These are phyloP conservation scores for Xerus inauris DNA, from an alignment of 2,113 vertebrate genomes.

Conservation along the genomic window DNA sequence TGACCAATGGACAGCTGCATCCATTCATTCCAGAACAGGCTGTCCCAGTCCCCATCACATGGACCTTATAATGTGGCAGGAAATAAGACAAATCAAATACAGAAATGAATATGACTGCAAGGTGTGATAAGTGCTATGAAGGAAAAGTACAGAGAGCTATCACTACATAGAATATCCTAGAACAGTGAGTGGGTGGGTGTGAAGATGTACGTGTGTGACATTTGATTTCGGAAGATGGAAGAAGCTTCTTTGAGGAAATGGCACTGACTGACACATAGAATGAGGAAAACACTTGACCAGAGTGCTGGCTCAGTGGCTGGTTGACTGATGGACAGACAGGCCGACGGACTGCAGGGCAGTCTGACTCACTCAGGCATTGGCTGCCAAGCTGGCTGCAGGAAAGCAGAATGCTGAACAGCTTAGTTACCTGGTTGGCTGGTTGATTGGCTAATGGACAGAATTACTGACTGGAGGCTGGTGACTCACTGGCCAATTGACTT, in stretches of 20 bases:
- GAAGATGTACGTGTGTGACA: background rate
- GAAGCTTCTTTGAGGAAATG: conserved; percentile 51
- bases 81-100: background rate
- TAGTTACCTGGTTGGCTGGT: conserved; percentile 20
- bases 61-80: background rate
- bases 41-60: background rate
- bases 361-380: background rate
- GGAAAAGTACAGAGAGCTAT: conserved; percentile 15
- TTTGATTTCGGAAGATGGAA: conserved; percentile 46
- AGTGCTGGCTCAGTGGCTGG: background rate
- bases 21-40: background rate
- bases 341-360: background rate
- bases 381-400: background rate
- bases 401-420: background rate
- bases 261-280: conserved; percentile 7
- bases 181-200: background rate
- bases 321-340: conserved; percentile 25
- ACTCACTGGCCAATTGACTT: conserved; percentile 12
- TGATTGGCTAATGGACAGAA: background rate
- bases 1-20: background rate
- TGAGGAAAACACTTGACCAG: background rate
- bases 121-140: background rate
- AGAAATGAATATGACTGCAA: background rate
- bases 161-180: background rate
- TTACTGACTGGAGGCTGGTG: conserved; percentile 5